Evolutionary conservation across 2,113 vertebrate genomes (phyloP).

Genomic region (Cepphus grylle): DNA sequence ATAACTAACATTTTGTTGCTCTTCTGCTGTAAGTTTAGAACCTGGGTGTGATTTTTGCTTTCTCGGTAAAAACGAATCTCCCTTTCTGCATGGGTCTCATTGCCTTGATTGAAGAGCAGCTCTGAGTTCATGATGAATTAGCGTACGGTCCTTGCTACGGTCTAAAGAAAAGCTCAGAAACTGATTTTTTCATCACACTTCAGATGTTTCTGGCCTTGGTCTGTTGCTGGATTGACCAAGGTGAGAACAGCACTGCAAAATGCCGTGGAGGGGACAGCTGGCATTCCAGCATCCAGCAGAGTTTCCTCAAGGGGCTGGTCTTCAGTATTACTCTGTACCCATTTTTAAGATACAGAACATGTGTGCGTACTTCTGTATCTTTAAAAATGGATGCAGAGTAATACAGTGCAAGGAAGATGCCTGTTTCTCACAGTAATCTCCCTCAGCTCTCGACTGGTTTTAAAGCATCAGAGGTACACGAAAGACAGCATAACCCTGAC

Average conservation of each 20-base stretch:
- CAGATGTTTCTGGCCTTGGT: background rate
- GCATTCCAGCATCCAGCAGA: background rate
- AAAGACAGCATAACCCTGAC: background rate
- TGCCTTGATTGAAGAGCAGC: background rate
- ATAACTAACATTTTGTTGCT: accelerated
- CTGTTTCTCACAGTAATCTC: background rate
- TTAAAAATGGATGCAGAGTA: background rate
- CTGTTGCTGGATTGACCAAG: background rate
- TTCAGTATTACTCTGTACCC: background rate
- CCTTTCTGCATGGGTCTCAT: background rate
- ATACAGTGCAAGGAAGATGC: background rate
- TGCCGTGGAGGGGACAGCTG: background rate
- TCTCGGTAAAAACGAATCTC: background rate
- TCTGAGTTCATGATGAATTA: background rate
- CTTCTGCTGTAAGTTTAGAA: background rate
- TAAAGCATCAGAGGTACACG: background rate
- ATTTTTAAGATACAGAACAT: background rate
- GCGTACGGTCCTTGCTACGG: background rate
- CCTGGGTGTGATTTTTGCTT: background rate
- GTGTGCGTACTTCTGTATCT: accelerated
- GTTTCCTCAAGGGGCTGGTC: background rate
- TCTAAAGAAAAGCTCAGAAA: background rate
- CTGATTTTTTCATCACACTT: background rate
- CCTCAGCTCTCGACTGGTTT: background rate
- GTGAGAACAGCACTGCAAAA: background rate